phyloP scores from a whole-genome alignment of 37 sponge, comb jelly and placozoan species.

The Cliona cf. orientalis region DNA sequence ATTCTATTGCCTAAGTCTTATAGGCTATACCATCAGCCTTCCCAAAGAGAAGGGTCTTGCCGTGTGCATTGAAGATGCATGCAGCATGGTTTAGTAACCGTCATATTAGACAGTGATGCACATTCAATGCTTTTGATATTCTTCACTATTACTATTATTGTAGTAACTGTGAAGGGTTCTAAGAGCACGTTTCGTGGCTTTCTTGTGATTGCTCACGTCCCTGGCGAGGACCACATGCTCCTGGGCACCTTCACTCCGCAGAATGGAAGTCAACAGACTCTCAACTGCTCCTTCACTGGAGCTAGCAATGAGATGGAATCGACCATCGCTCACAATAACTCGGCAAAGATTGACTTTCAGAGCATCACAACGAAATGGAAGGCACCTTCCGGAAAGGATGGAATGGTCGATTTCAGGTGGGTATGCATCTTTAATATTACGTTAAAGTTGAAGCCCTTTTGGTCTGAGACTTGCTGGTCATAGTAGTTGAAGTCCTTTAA shows the following conservation, averaged over 20 bases:
- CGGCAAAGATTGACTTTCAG: background rate
- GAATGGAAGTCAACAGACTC: slow-evolving; percentile 5
- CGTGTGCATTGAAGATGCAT: too few relatives aligned
- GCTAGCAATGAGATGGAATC: background rate
- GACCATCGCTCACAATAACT: background rate
- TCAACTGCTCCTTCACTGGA: background rate
- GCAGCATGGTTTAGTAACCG: too few relatives aligned
- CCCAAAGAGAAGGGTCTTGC: too few relatives aligned
- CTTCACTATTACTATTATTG: background rate
- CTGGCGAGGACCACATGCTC: background rate
- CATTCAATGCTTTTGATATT: too few relatives aligned
- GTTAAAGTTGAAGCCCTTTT: too few relatives aligned
- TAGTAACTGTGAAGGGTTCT: background rate
- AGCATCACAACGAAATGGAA: background rate
- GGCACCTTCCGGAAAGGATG: background rate
- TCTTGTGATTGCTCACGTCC: background rate
- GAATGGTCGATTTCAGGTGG: slow-evolving; percentile 6
- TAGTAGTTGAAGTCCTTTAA: too few relatives aligned
- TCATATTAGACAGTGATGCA: too few relatives aligned
- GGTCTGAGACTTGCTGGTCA: too few relatives aligned
- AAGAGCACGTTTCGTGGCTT: background rate
- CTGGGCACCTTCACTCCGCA: background rate
- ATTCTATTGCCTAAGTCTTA: too few relatives aligned
- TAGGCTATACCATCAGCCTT: too few relatives aligned
- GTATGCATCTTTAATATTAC: too few relatives aligned